These are phyloP conservation scores for Hippocampus mohnikei DNA, from an alignment of 2,113 vertebrate genomes.

Conservation along the genomic window DNA sequence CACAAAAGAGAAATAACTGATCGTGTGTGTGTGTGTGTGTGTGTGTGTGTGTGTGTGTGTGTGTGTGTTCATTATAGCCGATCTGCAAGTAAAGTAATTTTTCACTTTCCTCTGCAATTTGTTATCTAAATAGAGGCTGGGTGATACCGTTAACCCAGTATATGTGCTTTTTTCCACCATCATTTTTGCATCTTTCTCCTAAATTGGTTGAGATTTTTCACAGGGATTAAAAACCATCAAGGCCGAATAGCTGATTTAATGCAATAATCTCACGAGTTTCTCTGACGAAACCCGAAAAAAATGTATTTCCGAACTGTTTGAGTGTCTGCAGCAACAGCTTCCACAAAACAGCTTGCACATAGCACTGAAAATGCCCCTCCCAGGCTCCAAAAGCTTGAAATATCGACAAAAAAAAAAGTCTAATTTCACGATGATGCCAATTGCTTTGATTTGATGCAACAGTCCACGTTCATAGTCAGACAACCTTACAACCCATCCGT, in stretches of 20 bases:
- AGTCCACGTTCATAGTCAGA: background rate
- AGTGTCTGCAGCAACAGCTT: background rate
- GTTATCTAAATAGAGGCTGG: background rate
- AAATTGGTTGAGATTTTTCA: no score
- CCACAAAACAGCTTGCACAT: background rate
- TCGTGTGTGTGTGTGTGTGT: background rate
- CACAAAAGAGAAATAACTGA: conserved; percentile 37
- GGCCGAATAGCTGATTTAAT: no score
- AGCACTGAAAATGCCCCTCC: background rate
- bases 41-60: background rate
- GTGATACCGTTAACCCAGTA: background rate
- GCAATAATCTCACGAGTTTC: no score
- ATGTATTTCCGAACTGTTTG: background rate
- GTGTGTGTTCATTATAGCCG: background rate
- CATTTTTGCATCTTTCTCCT: background rate
- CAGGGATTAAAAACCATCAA: no score
- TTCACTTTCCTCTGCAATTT: background rate
- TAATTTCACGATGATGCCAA: background rate
- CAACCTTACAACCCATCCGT: background rate
- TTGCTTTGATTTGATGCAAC: background rate
- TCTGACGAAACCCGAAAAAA: no score
- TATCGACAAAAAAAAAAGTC: background rate
- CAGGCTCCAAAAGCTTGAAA: background rate
- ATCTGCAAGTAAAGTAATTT: conserved; percentile 1
- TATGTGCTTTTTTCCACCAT: background rate